Percentiles rank a stretch among this genome's conserved stretches.
phyloP scores from a whole-genome alignment of 2,888 invertebrate genomes.

The Hipparchia sbordonii region DNA sequence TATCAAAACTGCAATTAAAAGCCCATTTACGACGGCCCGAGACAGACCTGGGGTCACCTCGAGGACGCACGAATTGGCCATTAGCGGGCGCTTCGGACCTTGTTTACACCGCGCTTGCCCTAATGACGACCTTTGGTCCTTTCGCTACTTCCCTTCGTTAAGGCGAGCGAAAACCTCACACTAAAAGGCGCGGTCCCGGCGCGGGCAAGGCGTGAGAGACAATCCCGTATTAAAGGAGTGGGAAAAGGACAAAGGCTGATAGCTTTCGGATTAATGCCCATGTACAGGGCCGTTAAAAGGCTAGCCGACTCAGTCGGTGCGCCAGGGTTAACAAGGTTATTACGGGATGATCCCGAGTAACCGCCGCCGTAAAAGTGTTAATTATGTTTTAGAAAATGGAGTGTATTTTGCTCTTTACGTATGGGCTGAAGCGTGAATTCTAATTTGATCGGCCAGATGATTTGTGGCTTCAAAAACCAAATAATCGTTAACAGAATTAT shows the following conservation, averaged over 20 bases:
- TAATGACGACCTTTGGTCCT: constrained; percentile 82
- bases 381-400: constrained; percentile 75
- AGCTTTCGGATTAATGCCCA: constrained; percentile 82
- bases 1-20: constrained; percentile 82
- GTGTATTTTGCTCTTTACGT: constrained; percentile 52
- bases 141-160: constrained; percentile 80
- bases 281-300: constrained; percentile 81
- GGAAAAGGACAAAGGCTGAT: constrained; percentile 76
- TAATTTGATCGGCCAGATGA: constrained; percentile 14
- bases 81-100: constrained; percentile 82
- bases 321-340: constrained; percentile 83
- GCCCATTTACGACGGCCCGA: constrained; percentile 75
- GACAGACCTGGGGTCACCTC: constrained; percentile 79
- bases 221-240: constrained; percentile 53
- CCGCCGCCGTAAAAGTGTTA: constrained; percentile 81
- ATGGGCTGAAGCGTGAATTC: constrained; percentile 21
- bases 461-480: constrained; percentile 12
- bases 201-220: constrained; percentile 70
- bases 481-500: background rate
- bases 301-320: constrained; percentile 75
- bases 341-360: constrained; percentile 80
- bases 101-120: constrained; percentile 83
- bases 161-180: constrained; percentile 82
- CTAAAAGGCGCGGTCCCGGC: constrained; percentile 78
- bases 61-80: constrained; percentile 82